phyloP scores from a whole-genome alignment of 2,113 vertebrate genomes.

The Tamias sibiricus region DNA sequence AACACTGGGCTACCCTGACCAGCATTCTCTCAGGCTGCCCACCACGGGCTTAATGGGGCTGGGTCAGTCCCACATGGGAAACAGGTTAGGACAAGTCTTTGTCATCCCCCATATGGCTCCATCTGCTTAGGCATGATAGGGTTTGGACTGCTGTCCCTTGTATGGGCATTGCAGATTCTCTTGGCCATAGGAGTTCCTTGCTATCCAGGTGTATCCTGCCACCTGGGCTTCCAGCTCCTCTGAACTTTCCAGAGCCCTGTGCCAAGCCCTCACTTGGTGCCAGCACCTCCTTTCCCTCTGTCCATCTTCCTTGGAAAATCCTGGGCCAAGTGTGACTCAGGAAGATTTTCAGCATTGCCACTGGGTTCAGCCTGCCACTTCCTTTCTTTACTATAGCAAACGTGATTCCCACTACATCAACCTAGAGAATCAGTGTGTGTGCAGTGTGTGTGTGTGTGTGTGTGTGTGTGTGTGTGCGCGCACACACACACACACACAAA shows the following conservation, averaged over 20 bases:
- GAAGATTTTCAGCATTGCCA: background rate
- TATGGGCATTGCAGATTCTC: fast-evolving
- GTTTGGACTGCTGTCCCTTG: fast-evolving
- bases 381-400: background rate
- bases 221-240: background rate
- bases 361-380: no score
- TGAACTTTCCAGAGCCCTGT: background rate
- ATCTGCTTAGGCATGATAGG: fast-evolving
- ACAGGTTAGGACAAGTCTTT: background rate
- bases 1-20: background rate
- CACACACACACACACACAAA: no score
- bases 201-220: background rate
- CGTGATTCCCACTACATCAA: no score
- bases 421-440: constrained; percentile 19
- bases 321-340: background rate
- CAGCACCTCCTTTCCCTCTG: background rate
- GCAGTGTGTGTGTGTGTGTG: no score
- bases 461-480: no score
- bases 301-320: background rate
- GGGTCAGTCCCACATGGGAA: background rate
- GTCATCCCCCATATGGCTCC: background rate
- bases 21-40: background rate
- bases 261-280: background rate
- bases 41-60: background rate
- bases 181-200: background rate